Base-by-base conservation (phyloP, 2,113 vertebrate genomes). In the Mugil cephalus region DNA sequence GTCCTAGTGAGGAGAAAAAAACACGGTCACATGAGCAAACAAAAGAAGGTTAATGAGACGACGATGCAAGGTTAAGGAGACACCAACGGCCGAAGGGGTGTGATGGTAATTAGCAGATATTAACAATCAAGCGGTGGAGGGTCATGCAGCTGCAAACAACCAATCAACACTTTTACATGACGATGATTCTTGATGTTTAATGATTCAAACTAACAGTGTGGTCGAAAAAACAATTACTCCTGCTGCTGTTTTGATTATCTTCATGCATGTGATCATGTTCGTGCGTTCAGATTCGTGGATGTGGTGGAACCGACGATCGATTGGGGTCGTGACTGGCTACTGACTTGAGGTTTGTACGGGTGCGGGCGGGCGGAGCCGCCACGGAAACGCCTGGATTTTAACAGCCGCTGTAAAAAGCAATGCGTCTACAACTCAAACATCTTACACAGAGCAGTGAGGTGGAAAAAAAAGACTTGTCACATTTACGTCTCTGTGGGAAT, bases 1-100 rank as follows among this genome's bases (percentile, higher is more conserved):
- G 3, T 98, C 98, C 79, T 95, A 86, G 88, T 90, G 79, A 77
- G 91, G 79, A 91, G 69, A 90, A 38, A 45, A 2, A 40, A 77
- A 81, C 40, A 81, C 30, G 1, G 69, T 81, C 67, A 90, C 65
- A 80, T n/a, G 9, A 12, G 43, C 69, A 6, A 38, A 77, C 51
- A 83, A 74, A 83, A 71, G 60, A 14, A 45, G 19, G 73, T 80
- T 82, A 82, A 85, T 55, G 77, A 77, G 74, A 70, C 12, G 54
- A 74, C 13, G 71, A 68, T 61, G 71, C 10, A 48, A 63, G 62
- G 62, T 77, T 50, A 76, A 53, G 47, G 24, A 69, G 65, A 79
- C 56, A 34, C 1, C 35, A 42, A 24, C 38, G 35, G 42, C 30
- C 47, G 30, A 58, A 48, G 21, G 64, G 66, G 59, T 21, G 75